These are phyloP conservation scores for Lissonota sp. DNA, from an alignment of 2,888 invertebrate species.

Conservation along the genomic window DNA sequence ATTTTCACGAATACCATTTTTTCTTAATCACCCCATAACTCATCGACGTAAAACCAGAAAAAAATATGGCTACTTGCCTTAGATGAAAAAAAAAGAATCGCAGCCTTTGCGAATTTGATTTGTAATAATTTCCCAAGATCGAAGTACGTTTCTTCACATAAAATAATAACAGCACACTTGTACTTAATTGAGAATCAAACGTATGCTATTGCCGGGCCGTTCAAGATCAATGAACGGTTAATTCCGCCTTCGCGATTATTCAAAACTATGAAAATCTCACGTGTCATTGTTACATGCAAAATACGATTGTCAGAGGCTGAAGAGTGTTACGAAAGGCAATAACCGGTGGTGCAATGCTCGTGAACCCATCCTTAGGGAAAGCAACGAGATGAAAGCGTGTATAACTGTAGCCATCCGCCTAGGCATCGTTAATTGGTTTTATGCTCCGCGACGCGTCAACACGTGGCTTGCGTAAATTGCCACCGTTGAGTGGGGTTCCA, in stretches of 20 bases:
- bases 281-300: constrained; percentile 3
- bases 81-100: not conserved
- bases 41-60: too few relatives aligned
- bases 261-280: constrained; percentile 32
- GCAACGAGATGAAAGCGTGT: constrained; percentile 50
- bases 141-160: not conserved
- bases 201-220: not conserved
- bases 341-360: constrained; percentile 57
- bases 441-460: constrained; percentile 59
- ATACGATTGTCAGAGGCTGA: constrained; percentile 41
- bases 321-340: constrained; percentile 42
- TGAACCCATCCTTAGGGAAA: constrained; percentile 30
- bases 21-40: not conserved
- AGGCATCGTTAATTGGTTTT: constrained; percentile 68
- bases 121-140: not conserved
- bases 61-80: not conserved
- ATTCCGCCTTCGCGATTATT: not conserved
- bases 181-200: not conserved
- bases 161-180: not conserved
- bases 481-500: constrained; percentile 64
- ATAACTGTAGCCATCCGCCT: constrained; percentile 48
- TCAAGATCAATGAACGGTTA: too few relatives aligned
- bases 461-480: constrained; percentile 57
- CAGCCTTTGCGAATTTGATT: too few relatives aligned
- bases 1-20: not conserved